A percentile compares a stretch with the other conserved stretches of the same genome.
Evolutionary conservation across 2,888 invertebrate genomes (phyloP).

Genomic region (Hemicrepidius hirtus): DNA sequence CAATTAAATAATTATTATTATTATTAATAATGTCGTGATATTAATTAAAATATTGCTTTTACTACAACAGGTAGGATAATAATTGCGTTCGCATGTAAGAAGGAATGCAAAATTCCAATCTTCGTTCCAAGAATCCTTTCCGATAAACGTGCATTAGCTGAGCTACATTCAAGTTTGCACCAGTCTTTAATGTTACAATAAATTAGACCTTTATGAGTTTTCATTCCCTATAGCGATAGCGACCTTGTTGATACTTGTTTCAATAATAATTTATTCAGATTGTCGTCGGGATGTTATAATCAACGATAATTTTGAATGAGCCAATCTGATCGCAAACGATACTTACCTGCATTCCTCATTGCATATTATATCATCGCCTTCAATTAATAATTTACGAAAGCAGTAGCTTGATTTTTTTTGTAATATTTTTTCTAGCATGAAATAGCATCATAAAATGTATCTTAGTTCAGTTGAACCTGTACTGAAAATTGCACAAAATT

Average conservation of each 20-base stretch:
- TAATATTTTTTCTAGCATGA: too few species aligned
- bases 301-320: constrained; percentile 15
- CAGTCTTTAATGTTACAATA: constrained; percentile 27
- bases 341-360: not conserved
- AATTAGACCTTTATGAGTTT: constrained; percentile 38
- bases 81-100: constrained; percentile 19
- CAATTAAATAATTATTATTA: constrained; percentile 10
- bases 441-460: too few species aligned
- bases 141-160: constrained; percentile 35
- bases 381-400: not conserved
- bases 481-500: too few species aligned
- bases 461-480: too few species aligned
- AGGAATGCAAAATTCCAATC: constrained; percentile 35
- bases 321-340: constrained; percentile 2
- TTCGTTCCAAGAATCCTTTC: constrained; percentile 38
- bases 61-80: constrained; percentile 1
- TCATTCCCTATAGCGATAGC: constrained; percentile 26
- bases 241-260: constrained; percentile 36
- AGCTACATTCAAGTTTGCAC: constrained; percentile 34
- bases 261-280: constrained; percentile 37
- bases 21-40: constrained; percentile 14
- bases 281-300: constrained; percentile 28
- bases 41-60: constrained; percentile 23
- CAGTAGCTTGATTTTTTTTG: not conserved
- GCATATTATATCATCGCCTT: not conserved